Conservation (phyloP, 1,140 invertebrate genomes). For the Meteorus sp. region DNA sequence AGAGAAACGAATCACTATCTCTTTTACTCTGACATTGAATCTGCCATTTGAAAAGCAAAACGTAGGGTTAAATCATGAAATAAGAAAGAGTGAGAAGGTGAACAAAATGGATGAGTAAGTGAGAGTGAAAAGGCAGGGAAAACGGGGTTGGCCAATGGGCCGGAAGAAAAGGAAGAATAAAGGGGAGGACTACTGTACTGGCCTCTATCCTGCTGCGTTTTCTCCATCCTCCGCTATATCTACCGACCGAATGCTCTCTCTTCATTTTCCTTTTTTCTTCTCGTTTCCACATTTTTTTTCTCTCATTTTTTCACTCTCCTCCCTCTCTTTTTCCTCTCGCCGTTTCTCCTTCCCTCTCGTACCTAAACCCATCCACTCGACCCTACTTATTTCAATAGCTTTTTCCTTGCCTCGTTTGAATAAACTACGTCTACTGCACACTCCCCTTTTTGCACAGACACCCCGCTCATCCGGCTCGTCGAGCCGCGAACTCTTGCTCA, state of each 20-base stretch:
- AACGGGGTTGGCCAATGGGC: conserved; percentile 28
- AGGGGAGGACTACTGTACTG: conserved; percentile 6
- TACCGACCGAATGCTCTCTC: not conserved
- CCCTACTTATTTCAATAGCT: conserved; percentile 32
- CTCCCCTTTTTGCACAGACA: conserved; percentile 25
- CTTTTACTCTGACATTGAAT: conserved; percentile 20
- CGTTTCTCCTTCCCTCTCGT: conserved; percentile 4
- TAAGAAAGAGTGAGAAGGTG: conserved; percentile 11
- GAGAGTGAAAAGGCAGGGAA: too few species aligned
- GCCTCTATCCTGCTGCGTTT: not conserved
- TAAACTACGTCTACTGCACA: conserved; percentile 47
- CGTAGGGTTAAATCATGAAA: conserved; percentile 30
- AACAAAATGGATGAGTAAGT: too few species aligned
- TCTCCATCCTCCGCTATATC: too few species aligned
- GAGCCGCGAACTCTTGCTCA: conserved; percentile 19
- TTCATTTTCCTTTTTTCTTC: conserved; percentile 2
- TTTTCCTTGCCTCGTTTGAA: conserved; percentile 38
- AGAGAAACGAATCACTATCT: conserved; percentile 13
- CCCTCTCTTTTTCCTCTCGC: conserved; percentile 5
- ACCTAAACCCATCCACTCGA: conserved; percentile 22
- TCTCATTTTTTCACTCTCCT: conserved; percentile 7
- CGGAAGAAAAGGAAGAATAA: conserved; percentile 24
- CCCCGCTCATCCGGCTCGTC: conserved; percentile 31
- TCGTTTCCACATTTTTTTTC: not conserved
- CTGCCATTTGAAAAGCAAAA: conserved; percentile 25